Base-by-base conservation (phyloP, 2,113 vertebrate genomes). In the Pica pica region DNA sequence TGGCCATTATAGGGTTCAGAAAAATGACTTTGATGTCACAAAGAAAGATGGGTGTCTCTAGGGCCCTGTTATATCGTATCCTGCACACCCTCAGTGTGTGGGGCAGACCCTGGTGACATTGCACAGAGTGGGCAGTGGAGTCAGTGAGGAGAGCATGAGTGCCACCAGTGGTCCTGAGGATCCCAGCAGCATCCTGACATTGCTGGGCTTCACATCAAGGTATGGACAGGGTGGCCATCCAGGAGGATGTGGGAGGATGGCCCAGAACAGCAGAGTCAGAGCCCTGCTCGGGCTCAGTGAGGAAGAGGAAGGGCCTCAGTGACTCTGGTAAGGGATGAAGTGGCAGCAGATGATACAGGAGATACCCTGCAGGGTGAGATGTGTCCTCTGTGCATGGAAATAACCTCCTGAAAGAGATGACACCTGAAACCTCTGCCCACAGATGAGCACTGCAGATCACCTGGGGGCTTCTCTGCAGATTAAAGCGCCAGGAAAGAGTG, bases 21-120 rank as follows among this genome's bases (percentile, higher is more conserved):
- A 82, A 74, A 78, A 78, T 37, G 28, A 92, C 30, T 74, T 9
- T n/a, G 46, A 57, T 44, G 52, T 14, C n/a, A 61, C 26, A 70
- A 41, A 80, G 49, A 52, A 92, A 74, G 37, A 50, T 3, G 53
- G 11, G 13, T 6, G 20, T 24, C 55, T 63, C 50, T 47, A 55
- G 33, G 28, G 69, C 56, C 26, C 30, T 13, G 64, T 35, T 19
- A 17, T 9, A 41, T 13, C 3, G 5, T 30, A 41, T 31, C 55
- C 47, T 65, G 81, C 69, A n/a, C 31, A 61, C 6, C 10, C 28
- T 44, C 63, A 28, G 49, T 33, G 53, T 71, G 42, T n/a, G 41
- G 56, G 24, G 53, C 63, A 89, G 59, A 57, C 13, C 14, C 11
- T 0, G 0, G 60, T 46, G 56, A 33, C 21, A 42, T 3, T 0